Base-by-base conservation (phyloP, 2,113 vertebrate genomes). In the Charina bottae region DNA sequence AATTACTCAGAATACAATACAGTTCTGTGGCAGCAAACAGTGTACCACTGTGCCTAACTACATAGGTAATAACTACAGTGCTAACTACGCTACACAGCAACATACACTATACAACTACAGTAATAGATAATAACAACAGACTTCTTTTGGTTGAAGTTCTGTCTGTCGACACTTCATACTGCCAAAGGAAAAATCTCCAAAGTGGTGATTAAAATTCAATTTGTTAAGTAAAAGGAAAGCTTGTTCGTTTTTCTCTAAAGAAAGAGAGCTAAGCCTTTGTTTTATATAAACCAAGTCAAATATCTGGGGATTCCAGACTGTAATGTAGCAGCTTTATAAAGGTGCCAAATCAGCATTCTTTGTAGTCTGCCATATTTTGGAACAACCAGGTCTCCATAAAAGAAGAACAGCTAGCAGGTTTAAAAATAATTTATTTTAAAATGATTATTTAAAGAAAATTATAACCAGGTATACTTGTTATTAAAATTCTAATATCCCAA, bases 251-350 rank as follows among this genome's bases (percentile, higher is more conserved):
- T 13, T 24, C 8, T 83, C 58, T 78, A 58, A 26, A 46, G 42
- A 12, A 1, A 28, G 17, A 12, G 6, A 88, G 23, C 49, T 88
- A 87, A 83, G 21, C 19, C 55, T 83, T 59, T 90, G 33, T 93
- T 92, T 86, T 91, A 26, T 11, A 64, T 59, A 95, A 95, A 95
- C 24, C 46, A 94, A 92, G 89, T 93, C 90, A 95, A 96, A 90
- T 83, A 93, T 49, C 55, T 55, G 90, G n/a, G 49, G 90, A 94
- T 86, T 92, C 94, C 85, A 93, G 58, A 59, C 53, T 87, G 92
- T 90, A 68, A 88, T 0, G 0, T 53, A 89, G 93, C 93, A 95
- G 93, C 90, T 90, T 94, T 85, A 90, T 21, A 87, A 92, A 95
- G 49, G 68, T 83, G 83, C 93, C 54, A 93, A 53, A 93, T 95